These are phyloP conservation scores for Orthosia incerta DNA, from an alignment of 2,888 invertebrate genomes.

Conservation along the genomic window DNA sequence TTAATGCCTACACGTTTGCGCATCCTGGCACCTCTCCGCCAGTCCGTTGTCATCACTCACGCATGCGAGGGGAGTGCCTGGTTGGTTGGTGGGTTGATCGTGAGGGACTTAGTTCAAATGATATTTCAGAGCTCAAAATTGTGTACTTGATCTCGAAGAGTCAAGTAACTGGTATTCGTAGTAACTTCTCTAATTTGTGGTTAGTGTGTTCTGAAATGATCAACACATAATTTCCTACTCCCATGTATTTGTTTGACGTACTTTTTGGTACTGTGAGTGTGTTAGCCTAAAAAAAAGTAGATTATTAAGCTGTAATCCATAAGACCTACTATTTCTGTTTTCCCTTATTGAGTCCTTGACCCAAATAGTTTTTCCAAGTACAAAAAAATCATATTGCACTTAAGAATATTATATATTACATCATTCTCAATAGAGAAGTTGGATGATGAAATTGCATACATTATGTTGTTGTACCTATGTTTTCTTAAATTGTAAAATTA, in stretches of 20 bases:
- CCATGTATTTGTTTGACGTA: slow-evolving; percentile 5
- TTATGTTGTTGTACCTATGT: neutral
- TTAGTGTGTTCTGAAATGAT: slow-evolving; percentile 6
- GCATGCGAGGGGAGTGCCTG: too few species aligned
- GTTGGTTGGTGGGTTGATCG: too few species aligned
- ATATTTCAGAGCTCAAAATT: too few species aligned
- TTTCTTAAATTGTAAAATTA: neutral
- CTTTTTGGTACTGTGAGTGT: neutral
- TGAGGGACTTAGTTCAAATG: too few species aligned
- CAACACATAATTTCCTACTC: neutral
- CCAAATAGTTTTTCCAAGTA: neutral
- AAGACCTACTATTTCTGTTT: neutral
- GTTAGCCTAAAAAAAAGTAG: neutral
- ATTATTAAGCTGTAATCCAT: neutral
- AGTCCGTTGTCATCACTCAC: too few species aligned
- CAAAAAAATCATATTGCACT: neutral
- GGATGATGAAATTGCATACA: slow-evolving; percentile 25
- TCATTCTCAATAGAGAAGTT: slow-evolving; percentile 1
- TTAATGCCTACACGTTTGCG: too few species aligned
- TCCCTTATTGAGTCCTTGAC: slow-evolving; percentile 5
- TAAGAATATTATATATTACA: slow-evolving; percentile 21
- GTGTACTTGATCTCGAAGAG: too few species aligned
- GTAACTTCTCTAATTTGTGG: too few species aligned
- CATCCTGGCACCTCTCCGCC: too few species aligned
- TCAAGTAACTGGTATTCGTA: too few species aligned